Conservation (phyloP, 2,797 vertebrate genomes). For the Pipistrellus nathusii region DNA sequence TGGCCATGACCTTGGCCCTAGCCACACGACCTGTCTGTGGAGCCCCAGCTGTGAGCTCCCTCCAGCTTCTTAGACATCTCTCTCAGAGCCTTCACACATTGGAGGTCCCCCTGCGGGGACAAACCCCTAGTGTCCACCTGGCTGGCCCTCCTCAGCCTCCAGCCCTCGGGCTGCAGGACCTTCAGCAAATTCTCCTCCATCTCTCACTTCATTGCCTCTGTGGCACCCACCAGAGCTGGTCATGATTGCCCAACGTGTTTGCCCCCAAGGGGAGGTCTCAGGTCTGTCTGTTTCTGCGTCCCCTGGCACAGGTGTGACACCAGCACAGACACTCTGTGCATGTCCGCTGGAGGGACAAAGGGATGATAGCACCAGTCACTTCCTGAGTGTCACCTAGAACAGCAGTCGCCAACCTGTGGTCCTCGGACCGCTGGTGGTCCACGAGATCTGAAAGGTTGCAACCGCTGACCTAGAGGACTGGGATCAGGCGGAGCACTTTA, state of each 20-base stretch:
- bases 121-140: not conserved
- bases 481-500: not conserved
- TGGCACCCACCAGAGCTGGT: not conserved
- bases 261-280: not conserved
- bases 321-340: rapidly evolving
- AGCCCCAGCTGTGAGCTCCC: not conserved
- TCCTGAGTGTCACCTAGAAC: not conserved
- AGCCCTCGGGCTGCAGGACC: not conserved
- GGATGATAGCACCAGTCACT: not conserved
- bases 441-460: no score
- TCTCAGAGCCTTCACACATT: rapidly evolving
- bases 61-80: rapidly evolving
- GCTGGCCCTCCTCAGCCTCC: no score
- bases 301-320: rapidly evolving
- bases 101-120: not conserved
- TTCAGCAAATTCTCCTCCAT: not conserved
- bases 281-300: no score
- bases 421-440: no score
- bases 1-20: rapidly evolving
- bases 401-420: no score
- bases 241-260: rapidly evolving
- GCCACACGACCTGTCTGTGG: rapidly evolving
- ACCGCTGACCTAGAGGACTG: not conserved
- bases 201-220: rapidly evolving
- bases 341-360: rapidly evolving